A percentile compares a stretch with the other conserved stretches of the same genome.
phyloP scores from a whole-genome alignment of 2,888 invertebrate species.

The Sericinus montela region DNA sequence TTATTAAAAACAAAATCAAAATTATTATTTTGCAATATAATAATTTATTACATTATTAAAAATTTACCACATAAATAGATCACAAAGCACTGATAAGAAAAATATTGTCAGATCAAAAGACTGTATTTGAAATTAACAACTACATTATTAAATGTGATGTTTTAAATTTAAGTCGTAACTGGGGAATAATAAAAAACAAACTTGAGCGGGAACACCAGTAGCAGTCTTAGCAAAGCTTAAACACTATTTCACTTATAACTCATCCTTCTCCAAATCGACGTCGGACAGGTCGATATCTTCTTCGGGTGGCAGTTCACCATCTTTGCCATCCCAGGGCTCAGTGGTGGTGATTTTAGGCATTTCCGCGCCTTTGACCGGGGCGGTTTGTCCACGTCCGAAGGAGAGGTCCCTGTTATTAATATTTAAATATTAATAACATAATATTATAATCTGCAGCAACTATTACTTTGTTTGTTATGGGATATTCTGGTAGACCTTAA shows the following conservation, averaged over 20 bases:
- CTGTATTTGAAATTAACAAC: background rate
- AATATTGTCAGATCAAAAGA: background rate
- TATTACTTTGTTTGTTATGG: too few species aligned
- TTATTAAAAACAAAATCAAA: too few species aligned
- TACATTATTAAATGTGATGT: background rate
- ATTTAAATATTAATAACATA: too few species aligned
- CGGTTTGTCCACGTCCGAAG: conserved; percentile 95
- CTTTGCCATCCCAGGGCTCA: conserved; percentile 96
- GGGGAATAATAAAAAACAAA: background rate
- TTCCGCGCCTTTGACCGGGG: conserved; percentile 89
- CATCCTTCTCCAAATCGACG: conserved; percentile 89
- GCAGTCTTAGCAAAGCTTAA: conserved; percentile 12
- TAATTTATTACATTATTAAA: too few species aligned
- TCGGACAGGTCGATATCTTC: conserved; percentile 97
- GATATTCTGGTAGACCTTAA: background rate
- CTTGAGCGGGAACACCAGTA: background rate
- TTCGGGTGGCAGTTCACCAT: conserved; percentile 90
- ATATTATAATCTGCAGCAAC: too few species aligned
- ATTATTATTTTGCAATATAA: too few species aligned
- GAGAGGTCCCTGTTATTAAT: conserved; percentile 87
- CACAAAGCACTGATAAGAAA: background rate
- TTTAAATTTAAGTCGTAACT: background rate
- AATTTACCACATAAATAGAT: background rate
- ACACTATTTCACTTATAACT: conserved; percentile 74
- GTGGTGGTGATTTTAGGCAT: conserved; percentile 84